Base-by-base conservation (phyloP, 2,113 vertebrate genomes). In the Zingel zingel region DNA sequence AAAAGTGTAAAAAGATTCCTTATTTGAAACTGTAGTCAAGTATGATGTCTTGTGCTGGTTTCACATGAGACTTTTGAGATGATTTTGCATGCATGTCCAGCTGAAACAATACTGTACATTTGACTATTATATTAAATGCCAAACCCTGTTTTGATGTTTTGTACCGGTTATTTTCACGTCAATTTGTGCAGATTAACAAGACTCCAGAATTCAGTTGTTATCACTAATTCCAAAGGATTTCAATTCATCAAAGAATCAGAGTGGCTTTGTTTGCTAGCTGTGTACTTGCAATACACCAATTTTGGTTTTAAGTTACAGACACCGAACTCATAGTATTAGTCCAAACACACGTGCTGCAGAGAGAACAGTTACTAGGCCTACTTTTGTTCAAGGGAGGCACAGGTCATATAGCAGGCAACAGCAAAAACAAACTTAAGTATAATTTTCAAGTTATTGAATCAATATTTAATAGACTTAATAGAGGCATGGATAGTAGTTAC, bases 61-160 rank as follows among this genome's bases (percentile, higher is more conserved):
- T 93, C 94, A 93, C 92, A 86, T 89, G 86, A 90, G 91, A 95
- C 79, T 74, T 88, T 82, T 72, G 62, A 84, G 73, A 70, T 84
- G 16, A 72, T 59, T 75, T 87, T 87, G 92, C 95, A 95, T 96
- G 96, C 95, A 93, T 83, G 53, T 88, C 91, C 93, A 93, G 93
- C 88, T 94, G 83, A 90, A 90, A 94, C 71, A 93, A 82, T 90
- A 84, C 74, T 94, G 94, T 94, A 93, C 86, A 92, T 57, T 93
- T 95, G 92, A 94, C 91, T 95, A 95, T 95, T 95, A 95, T 95
- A 96, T 92, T 95, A 94, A 96, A 87, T 89, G 65, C 63, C 67
- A 80, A 83, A 83, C 79, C 69, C 69, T 84, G 58, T 81, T 87
- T 70, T n/a, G 23, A 51, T 66, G 4, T 23, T 45, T 62, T 74